Evolutionary conservation across 2,113 vertebrate genomes (phyloP), one percentile per base, ranked within the genome.

Genomic region (Lasiurus cinereus): DNA sequence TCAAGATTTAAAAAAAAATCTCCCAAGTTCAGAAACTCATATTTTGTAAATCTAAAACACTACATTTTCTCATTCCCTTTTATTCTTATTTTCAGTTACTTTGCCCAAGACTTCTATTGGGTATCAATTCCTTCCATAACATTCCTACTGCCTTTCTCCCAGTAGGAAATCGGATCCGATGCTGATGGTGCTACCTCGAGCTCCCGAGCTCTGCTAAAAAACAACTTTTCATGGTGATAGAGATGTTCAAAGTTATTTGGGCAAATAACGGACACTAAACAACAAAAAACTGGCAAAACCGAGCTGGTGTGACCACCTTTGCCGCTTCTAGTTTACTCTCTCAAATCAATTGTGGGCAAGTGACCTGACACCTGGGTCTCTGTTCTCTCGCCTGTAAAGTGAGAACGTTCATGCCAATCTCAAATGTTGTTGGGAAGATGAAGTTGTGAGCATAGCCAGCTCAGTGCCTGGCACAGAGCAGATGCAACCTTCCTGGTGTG

Each of bases 1-100:
- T 56, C 27, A 78, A 84, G 77, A 95, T 74, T 52, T 95, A 93
- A 96, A 52, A 91, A 90, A 96, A 52, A 91, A 90, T 80, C 86
- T 15, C 66, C 54, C 21, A 46, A 83, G 89, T 70, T 94, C 36
- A 82, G 93, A 85, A 96, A 94, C 87, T 84, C 79, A 62, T 69
- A 84, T 78, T 92, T 72, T 84, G 67, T 73, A 93, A 96, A 82
- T 84, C 90, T 90, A 94, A 90, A 50, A 74, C 31, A 82, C 77
- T 43, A 59, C 39, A 66, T 83, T 94, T 96, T 88, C 79, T 76
- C 31, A 80, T 80, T 87, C n/a, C 16, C 15, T 82, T 96, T 97
- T 80, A 85, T 95, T 94, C 54, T 78, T 54, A 50, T 43, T 87
- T 64, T 96, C 76, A 79, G 66, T 85, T 67, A 77, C 36, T 90